Percentiles rank a stretch among this genome's conserved stretches.
Evolutionary conservation across 2,113 vertebrate species (phyloP).

Genomic region (Lichenostomus cassidix): DNA sequence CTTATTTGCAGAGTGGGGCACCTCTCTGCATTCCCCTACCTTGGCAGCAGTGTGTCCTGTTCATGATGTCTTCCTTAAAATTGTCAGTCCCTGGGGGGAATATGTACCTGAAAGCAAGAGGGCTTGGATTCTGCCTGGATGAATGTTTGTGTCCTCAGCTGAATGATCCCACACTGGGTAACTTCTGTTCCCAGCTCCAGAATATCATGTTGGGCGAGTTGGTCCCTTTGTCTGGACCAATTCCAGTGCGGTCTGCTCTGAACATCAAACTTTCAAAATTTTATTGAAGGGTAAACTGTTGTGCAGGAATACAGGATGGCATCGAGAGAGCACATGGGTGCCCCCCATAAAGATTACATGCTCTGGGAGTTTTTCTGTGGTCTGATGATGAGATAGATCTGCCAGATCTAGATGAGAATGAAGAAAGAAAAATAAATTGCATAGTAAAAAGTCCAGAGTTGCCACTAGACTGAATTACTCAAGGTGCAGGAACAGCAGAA

Average conservation of each 20-base stretch:
- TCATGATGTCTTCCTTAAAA: background rate
- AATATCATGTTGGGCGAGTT: background rate
- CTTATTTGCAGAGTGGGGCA: background rate
- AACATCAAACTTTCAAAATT: background rate
- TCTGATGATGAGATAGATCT: background rate
- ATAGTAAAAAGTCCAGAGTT: background rate
- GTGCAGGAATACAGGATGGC: background rate
- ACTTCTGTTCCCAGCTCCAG: background rate
- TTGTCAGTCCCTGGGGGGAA: background rate
- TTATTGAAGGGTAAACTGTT: background rate
- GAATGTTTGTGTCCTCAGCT: background rate
- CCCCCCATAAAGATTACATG: background rate
- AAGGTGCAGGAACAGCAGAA: background rate
- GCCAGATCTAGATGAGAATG: background rate
- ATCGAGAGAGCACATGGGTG: background rate
- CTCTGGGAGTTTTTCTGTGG: background rate
- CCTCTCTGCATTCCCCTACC: background rate
- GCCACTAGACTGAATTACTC: background rate
- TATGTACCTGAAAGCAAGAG: background rate
- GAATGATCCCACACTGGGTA: background rate
- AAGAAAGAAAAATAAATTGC: background rate
- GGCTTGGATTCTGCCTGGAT: background rate
- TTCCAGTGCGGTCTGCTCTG: background rate
- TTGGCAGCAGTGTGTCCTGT: background rate
- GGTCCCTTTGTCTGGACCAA: too few relatives aligned